These are phyloP conservation scores for Alosa alosa DNA, from an alignment of 2,113 vertebrate genomes.

Conservation along the genomic window DNA sequence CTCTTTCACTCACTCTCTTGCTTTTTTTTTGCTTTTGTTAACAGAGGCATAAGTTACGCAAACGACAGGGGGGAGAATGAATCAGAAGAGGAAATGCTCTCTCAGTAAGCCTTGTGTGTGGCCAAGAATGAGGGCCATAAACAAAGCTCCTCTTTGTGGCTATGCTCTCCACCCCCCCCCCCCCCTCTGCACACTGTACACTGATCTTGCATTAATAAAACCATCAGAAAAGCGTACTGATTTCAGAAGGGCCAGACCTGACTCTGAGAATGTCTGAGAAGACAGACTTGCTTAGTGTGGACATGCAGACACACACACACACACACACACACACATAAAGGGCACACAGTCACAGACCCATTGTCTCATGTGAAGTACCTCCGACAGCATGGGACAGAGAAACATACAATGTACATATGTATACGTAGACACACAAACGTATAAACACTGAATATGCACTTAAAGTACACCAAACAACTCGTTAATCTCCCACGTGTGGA, in stretches of 20 bases:
- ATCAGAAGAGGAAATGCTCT: conserved; percentile 74
- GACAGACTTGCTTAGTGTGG: not conserved
- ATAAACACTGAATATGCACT: conserved; percentile 1
- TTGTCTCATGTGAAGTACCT: not conserved
- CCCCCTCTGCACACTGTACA: conserved; percentile 13
- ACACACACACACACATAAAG: not conserved
- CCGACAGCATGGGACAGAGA: not conserved
- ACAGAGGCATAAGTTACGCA: conserved; percentile 60
- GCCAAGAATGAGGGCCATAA: conserved; percentile 67
- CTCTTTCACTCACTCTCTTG: not conserved
- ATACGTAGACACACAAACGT: not conserved
- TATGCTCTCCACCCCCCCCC: conserved; percentile 36
- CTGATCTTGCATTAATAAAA: conserved; percentile 51
- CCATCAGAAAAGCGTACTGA: conserved; percentile 34
- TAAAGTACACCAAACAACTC: not conserved
- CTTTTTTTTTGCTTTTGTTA: conserved; percentile 53
- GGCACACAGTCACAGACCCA: not conserved
- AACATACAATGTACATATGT: not conserved
- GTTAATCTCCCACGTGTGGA: conserved; percentile 5
- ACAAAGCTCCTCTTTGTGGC: conserved; percentile 69
- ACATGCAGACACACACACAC: conserved; percentile 25
- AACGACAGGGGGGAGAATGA: conserved; percentile 57
- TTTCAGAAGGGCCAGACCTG: conserved; percentile 34
- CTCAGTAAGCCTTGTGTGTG: conserved; percentile 67
- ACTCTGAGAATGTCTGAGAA: conserved; percentile 28